Evolutionary conservation across 1,140 invertebrate species (phyloP), one percentile per base, ranked within the genome.

Genomic region (Papilio dardanus): DNA sequence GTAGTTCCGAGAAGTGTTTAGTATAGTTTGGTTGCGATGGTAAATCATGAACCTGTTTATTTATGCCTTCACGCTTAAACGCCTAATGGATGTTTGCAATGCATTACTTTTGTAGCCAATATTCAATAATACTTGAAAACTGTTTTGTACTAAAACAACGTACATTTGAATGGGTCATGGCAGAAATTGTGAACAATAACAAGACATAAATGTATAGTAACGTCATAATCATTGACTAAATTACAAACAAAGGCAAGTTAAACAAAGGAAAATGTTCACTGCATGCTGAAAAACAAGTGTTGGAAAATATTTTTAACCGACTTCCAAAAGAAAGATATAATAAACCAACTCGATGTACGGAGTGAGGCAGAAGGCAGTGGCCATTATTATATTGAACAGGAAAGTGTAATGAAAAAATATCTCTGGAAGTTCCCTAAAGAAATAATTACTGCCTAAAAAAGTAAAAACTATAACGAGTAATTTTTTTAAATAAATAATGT

Each of bases 61-160:
- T 68, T 68, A 68, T 68, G 30, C 33, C 67, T 21, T 37, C 67
- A 68, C 35, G 37, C 8, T 35, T 68, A n/a, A 24, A 40, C 67
- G 37, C 16, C 35, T 68, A 68, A 68, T 68, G 67, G 67, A 68
- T 37, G 67, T 68, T 68, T 40, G 33, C 33, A 68, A 37, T 68
- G 67, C 67, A 68, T 68, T 62, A 62, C 8, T 62, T 28, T 28
- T 28, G 54, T 28, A 62, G 28, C 54, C 54, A 28, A 62, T 62
- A 62, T 62, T 62, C 54, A 62, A 62, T 62, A 62, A 62, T 62
- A 54, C 50, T 54, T 54, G 54, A 28, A 62, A 62, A 14, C 54
- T 62, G 54, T 62, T 68, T 37, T 24, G 35, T 35, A 68, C 42
- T 68, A 62, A 50, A 50, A 54, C 21, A 54, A 62, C 24, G 54